Evolutionary conservation across 1,140 invertebrate species (phyloP), one percentile per base, ranked within the genome.

Genomic region (Drosophila pseudoobscura): DNA sequence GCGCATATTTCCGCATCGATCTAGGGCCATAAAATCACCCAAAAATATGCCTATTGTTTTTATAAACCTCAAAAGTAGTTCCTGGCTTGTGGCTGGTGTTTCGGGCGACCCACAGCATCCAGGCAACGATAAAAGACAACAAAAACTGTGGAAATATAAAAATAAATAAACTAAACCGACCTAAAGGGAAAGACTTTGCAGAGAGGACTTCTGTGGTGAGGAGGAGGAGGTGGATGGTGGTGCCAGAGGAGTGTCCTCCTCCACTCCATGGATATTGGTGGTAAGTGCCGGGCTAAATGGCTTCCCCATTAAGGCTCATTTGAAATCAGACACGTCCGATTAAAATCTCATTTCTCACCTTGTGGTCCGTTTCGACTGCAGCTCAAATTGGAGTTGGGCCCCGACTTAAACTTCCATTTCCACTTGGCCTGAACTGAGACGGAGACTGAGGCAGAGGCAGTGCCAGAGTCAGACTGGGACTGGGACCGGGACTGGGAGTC

Each of bases 271-370:
- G 63, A 57, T 69, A 69, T 20, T 20, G 20, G 65, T 57, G 73
- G 77, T 80, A 80, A 87, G 61, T 78, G 83, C 77, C 68, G 76
- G 46, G 70, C 79, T 89, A 89, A 89, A 89, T 89, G 90, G 90
- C 71, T 85, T 74, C 75, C 89, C 90, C 90, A 91, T 91, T 91
- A 91, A 91, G 80, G 90, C 90, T 91, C 90, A 91, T 91, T 91
- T 91, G 90, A 91, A 91, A 91, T 91, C 90, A 91, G 90, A 91
- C 90, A 91, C 90, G 90, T 91, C 90, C 90, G 90, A 91, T 91
- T 91, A 91, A 91, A 91, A 91, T 91, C 90, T 91, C 87, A 91
- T 91, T 91, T 91, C 90, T 91, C 90, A 91, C 90, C 90, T 91
- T 80, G 78, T 89, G 89, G 82, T 76, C 55, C 75, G 76, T 49